These are phyloP conservation scores for Plebejus argus DNA, from an alignment of 2,888 invertebrate genomes.

Conservation along the genomic window DNA sequence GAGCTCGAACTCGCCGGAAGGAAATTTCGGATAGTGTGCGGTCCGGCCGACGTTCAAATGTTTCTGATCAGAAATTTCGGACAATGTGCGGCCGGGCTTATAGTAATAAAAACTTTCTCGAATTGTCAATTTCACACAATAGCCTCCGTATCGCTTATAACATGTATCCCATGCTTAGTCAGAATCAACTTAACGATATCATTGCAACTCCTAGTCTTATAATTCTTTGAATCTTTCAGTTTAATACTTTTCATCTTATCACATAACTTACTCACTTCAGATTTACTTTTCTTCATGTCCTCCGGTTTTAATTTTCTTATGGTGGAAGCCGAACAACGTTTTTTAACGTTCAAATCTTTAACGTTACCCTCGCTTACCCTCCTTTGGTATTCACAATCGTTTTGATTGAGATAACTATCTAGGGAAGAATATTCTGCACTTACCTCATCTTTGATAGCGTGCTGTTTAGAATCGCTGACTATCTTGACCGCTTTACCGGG, in stretches of 20 bases:
- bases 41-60: too few species aligned
- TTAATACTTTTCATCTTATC: constrained; percentile 73
- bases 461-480: constrained; percentile 76
- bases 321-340: constrained; percentile 65
- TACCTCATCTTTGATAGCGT: constrained; percentile 66
- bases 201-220: constrained; percentile 74
- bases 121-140: constrained; percentile 72
- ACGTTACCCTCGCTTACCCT: constrained; percentile 71
- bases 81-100: too few species aligned
- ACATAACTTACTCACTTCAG: constrained; percentile 76
- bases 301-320: constrained; percentile 66
- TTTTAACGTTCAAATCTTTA: constrained; percentile 50
- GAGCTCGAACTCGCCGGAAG: too few species aligned
- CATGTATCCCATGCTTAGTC: constrained; percentile 89
- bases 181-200: constrained; percentile 87
- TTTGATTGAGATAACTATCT: constrained; percentile 80
- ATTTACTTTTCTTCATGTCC: constrained; percentile 71
- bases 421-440: constrained; percentile 69
- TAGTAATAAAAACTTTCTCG: too few species aligned
- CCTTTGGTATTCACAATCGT: constrained; percentile 60
- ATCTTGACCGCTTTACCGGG: constrained; percentile 90
- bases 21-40: too few species aligned
- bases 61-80: too few species aligned
- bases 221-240: constrained; percentile 64
- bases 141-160: constrained; percentile 89